Evolutionary conservation across 1,140 invertebrate genomes (phyloP).

Genomic region (Eupristina koningsbergeri): DNA sequence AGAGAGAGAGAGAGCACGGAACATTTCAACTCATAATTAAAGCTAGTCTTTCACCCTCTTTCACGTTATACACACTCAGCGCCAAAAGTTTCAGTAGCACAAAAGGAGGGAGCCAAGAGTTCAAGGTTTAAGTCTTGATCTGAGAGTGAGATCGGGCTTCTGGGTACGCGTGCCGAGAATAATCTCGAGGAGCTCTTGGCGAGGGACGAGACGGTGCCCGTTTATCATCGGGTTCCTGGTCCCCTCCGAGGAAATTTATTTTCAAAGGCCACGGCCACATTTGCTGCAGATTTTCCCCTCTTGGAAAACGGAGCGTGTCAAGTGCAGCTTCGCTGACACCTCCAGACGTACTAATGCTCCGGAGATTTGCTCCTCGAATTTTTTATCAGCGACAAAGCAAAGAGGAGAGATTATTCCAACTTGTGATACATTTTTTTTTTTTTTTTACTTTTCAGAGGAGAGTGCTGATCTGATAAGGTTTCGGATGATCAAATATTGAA

Average conservation of each 20-base stretch:
- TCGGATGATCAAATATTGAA: too few species aligned
- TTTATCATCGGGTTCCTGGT: not conserved
- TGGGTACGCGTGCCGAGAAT: constrained; percentile 25
- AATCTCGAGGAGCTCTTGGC: constrained; percentile 1
- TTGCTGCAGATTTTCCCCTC: not conserved
- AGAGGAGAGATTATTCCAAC: too few species aligned
- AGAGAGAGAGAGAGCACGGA: too few species aligned
- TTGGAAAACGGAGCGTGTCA: not conserved
- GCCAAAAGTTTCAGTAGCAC: not conserved
- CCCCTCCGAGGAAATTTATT: constrained; percentile 30
- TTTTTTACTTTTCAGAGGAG: too few species aligned
- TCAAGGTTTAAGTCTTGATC: constrained; percentile 35
- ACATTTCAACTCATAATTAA: too few species aligned
- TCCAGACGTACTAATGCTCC: not conserved
- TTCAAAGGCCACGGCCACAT: not conserved
- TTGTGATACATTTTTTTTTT: too few species aligned
- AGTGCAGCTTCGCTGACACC: not conserved
- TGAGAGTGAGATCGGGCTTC: not conserved
- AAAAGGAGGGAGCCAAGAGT: not conserved
- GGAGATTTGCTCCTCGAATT: too few species aligned
- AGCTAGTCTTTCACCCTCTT: not conserved
- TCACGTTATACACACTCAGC: not conserved
- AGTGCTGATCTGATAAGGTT: too few species aligned
- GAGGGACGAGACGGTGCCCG: not conserved
- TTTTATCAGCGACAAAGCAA: too few species aligned